Evolutionary conservation across 1,140 invertebrate species (phyloP).

Genomic region (Fopius arisanus): DNA sequence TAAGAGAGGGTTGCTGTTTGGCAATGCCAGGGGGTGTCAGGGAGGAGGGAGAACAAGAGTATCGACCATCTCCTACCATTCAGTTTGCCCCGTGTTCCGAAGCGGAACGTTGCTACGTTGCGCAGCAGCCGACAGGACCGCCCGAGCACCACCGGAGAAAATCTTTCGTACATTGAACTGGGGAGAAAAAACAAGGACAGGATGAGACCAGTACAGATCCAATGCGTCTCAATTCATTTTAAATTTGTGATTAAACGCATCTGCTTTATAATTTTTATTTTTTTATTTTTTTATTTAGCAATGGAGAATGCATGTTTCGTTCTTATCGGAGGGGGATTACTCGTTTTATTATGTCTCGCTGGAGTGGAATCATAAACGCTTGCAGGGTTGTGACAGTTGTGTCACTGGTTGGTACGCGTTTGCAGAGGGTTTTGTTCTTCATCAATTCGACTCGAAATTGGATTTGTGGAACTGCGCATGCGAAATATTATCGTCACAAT

Average conservation of each 20-base stretch:
- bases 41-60: slow-evolving; percentile 29
- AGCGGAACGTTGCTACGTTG: slow-evolving; percentile 38
- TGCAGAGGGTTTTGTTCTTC: not conserved
- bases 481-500: not conserved
- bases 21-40: not conserved
- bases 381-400: too few relatives aligned
- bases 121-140: slow-evolving; percentile 20
- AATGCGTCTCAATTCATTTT: slow-evolving; percentile 5
- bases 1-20: slow-evolving; percentile 4
- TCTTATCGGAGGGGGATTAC: too few relatives aligned
- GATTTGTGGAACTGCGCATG: not conserved
- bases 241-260: slow-evolving; percentile 4
- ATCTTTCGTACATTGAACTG: slow-evolving; percentile 16
- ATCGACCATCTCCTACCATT: slow-evolving; percentile 57
- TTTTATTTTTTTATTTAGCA: not conserved
- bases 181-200: not conserved
- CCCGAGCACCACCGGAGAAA: slow-evolving; percentile 17
- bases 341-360: too few relatives aligned
- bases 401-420: not conserved
- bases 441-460: not conserved
- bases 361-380: too few relatives aligned
- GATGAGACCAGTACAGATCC: slow-evolving; percentile 22
- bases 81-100: slow-evolving; percentile 40
- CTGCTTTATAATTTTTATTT: not conserved
- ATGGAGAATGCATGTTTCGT: too few relatives aligned